Evolutionary conservation across 1,140 invertebrate genomes (phyloP).

Genomic region (Apis laboriosa): DNA sequence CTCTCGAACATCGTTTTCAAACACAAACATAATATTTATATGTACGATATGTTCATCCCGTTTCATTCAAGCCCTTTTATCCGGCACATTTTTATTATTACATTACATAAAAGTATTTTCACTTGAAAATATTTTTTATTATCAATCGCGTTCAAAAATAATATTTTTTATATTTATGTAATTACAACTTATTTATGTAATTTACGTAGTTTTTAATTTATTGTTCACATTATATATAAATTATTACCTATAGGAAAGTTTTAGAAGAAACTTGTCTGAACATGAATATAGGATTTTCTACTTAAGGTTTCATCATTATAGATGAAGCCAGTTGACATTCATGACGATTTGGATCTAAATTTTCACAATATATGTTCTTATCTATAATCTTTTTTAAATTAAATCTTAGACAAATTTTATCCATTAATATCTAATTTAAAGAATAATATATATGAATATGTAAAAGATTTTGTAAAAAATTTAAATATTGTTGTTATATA

Average conservation of each 20-base stretch:
- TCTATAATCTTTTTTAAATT: no score
- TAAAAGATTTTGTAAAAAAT: neutral
- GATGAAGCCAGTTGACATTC: neutral
- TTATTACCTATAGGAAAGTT: neutral
- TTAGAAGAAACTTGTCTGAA: neutral
- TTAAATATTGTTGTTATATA: no score
- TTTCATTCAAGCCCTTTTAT: neutral
- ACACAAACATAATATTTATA: neutral
- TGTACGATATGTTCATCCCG: neutral
- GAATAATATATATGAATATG: no score
- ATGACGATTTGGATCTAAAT: no score
- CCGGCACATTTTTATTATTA: neutral
- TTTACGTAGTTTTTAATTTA: no score
- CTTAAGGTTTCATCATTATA: neutral
- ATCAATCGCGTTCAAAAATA: neutral
- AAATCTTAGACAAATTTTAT: no score
- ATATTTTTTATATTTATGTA: neutral
- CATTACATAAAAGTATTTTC: constrained; percentile 2
- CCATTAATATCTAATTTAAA: no score
- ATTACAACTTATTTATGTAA: neutral
- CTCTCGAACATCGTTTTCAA: neutral
- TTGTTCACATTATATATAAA: neutral
- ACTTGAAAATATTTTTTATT: neutral
- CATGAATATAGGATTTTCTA: neutral
- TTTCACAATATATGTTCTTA: no score